Base-by-base conservation (phyloP, 2,888 invertebrate genomes). In the Ophioninae sp. region DNA sequence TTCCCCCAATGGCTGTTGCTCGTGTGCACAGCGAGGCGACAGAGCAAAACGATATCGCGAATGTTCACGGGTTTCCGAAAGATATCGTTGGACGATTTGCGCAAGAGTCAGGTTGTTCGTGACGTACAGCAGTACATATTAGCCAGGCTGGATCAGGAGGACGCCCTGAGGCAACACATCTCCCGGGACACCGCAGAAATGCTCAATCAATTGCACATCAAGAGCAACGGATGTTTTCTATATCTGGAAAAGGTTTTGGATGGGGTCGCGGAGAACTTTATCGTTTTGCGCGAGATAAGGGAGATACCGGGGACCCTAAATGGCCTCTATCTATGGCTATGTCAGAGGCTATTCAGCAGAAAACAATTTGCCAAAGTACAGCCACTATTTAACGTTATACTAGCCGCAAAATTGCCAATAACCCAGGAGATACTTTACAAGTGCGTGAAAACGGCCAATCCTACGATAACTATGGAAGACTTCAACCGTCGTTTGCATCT, bases 121-220 rank as follows among this genome's bases (percentile, higher is more conserved):
- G 99, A 99, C 92, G 98, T 99, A 0, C 99, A 99, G 92, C 96
- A 98, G 89, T 99, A 99, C 91, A 99, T 99, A 82, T 94, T 99
- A 13, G 96, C 97, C 2, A 94, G 99, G 0, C 93, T 99, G 57
- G 98, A 99, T 91, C 96, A 97, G 10, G 98, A 99, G 90, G 97
- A 98, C 23, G 95, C 96, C 41, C 94, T 99, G 8, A 94, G 97
- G 57, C 97, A 97, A 84, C 98, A 98, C 89, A 96, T 99, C 84
- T 98, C 97, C 62, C 94, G 96, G 79, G 97, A 97, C 90, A 98
- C 98, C 0, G 99, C 99, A 0, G 98, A 99, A 87, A 98, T 98
- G 93, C 93, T 99, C 3, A 99, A 99, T 93, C 98, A 98, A 90
- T 94, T 99, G 61, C 96, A 99, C 90, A 99, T 99, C 88, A 99